These are phyloP conservation scores for Pristionchus pacificus DNA, from an alignment of 1,140 invertebrate genomes.

Conservation along the genomic window DNA sequence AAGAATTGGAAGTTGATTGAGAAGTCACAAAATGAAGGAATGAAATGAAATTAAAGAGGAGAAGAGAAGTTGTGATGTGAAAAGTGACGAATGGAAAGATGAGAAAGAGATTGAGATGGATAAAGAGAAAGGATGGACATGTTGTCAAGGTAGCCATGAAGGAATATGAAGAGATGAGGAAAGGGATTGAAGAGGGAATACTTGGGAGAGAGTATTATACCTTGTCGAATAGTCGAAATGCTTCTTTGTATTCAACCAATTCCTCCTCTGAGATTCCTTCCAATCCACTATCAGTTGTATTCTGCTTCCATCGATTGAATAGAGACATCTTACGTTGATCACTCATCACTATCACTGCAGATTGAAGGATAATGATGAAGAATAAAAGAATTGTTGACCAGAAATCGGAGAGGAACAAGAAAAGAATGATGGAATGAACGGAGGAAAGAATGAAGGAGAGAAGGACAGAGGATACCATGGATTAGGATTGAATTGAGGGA, in stretches of 20 bases:
- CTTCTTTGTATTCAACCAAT: constrained; percentile 54
- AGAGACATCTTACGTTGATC: constrained; percentile 54
- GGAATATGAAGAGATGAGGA: too few relatives aligned
- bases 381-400: neutral
- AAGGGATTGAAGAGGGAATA: too few relatives aligned
- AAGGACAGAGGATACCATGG: neutral
- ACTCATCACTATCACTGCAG: too few relatives aligned
- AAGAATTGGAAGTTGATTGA: too few relatives aligned
- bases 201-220: too few relatives aligned
- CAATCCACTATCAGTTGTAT: constrained; percentile 35
- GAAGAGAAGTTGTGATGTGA: too few relatives aligned
- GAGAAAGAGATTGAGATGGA: too few relatives aligned
- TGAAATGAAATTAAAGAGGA: too few relatives aligned
- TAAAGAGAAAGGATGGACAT: too few relatives aligned
- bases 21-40: too few relatives aligned
- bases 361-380: neutral
- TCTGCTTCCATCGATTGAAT: constrained; percentile 78
- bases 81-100: too few relatives aligned
- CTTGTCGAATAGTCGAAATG: constrained; percentile 56
- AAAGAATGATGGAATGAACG: neutral
- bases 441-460: neutral
- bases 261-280: constrained; percentile 42
- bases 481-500: neutral
- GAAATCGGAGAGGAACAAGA: neutral
- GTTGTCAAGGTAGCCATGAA: too few relatives aligned